A percentile compares a stretch with the other conserved stretches of the same genome.
phyloP scores from a whole-genome alignment of 2,888 invertebrate genomes.

The Halocaridina rubra region DNA sequence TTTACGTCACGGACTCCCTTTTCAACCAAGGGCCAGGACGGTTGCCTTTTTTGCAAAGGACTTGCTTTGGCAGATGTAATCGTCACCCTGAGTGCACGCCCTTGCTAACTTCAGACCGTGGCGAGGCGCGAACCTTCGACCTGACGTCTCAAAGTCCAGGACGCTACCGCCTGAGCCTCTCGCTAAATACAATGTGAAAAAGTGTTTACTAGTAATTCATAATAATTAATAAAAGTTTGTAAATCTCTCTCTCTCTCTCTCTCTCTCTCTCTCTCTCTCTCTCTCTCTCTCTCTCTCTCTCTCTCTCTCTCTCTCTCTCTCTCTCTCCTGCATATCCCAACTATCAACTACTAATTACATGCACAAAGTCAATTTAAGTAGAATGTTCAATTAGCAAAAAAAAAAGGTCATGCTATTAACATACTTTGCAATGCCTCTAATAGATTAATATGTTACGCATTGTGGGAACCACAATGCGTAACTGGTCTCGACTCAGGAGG shows the following conservation, averaged over 20 bases:
- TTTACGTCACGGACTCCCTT: too few species aligned
- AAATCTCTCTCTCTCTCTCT: background rate
- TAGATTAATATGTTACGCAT: background rate
- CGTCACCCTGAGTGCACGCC: too few species aligned
- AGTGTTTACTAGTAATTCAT: background rate
- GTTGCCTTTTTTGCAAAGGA: too few species aligned
- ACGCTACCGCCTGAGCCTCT: background rate
- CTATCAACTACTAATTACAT: background rate
- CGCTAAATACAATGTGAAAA: background rate
- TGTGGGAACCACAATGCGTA: background rate
- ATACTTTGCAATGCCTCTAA: background rate
- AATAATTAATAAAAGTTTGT: background rate
- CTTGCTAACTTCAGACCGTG: too few species aligned
- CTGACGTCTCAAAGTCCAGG: too few species aligned
- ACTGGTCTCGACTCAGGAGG: background rate
- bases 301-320: background rate
- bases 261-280: background rate
- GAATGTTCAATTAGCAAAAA: background rate
- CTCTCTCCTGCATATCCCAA: background rate
- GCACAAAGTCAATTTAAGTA: background rate
- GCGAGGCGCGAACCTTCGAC: too few species aligned
- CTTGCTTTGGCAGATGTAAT: too few species aligned
- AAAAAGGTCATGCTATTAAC: background rate
- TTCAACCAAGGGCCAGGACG: too few species aligned
- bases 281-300: background rate